A percentile compares a stretch with the other conserved stretches of the same genome.
These are phyloP conservation scores for Gibbula magus DNA, from an alignment of 2,888 invertebrate genomes.

Conservation along the genomic window DNA sequence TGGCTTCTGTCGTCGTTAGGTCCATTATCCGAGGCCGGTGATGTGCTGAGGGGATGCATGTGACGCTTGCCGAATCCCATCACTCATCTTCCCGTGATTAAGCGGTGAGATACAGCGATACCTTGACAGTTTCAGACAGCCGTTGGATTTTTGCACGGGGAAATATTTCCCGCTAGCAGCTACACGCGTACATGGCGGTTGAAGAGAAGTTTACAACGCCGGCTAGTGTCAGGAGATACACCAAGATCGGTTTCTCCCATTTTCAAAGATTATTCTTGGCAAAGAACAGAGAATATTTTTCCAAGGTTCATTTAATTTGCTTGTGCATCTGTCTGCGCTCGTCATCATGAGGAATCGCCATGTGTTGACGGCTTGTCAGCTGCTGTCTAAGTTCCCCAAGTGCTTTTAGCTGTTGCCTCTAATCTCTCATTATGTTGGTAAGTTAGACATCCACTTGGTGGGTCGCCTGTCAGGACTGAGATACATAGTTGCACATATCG, in stretches of 20 bases:
- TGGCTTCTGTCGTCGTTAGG: conserved; percentile 19
- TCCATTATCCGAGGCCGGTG: background rate
- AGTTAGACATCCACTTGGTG: conserved; percentile 1
- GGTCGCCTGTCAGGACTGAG: background rate
- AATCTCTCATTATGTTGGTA: conserved; percentile 1
- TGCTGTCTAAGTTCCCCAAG: background rate
- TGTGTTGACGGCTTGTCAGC: conserved; percentile 11
- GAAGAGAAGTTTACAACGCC: background rate
- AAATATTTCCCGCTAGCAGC: conserved; percentile 7
- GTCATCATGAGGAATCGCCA: background rate
- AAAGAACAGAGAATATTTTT: conserved; percentile 13
- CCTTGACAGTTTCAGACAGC: background rate
- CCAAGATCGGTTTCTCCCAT: background rate
- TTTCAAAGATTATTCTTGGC: conserved; percentile 6
- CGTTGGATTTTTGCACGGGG: conserved; percentile 4
- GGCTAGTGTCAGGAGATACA: conserved; percentile 4
- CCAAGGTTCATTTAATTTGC: conserved; percentile 21
- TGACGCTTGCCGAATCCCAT: background rate
- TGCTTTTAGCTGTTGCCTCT: conserved; percentile 14
- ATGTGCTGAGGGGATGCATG: conserved; percentile 14
- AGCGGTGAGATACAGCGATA: conserved; percentile 9
- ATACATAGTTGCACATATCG: background rate
- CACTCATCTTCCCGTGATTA: background rate
- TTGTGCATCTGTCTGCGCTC: conserved; percentile 4
- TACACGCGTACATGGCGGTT: background rate